Conservation (phyloP, 1,140 invertebrate species). For the Drosophila chauvacae region DNA sequence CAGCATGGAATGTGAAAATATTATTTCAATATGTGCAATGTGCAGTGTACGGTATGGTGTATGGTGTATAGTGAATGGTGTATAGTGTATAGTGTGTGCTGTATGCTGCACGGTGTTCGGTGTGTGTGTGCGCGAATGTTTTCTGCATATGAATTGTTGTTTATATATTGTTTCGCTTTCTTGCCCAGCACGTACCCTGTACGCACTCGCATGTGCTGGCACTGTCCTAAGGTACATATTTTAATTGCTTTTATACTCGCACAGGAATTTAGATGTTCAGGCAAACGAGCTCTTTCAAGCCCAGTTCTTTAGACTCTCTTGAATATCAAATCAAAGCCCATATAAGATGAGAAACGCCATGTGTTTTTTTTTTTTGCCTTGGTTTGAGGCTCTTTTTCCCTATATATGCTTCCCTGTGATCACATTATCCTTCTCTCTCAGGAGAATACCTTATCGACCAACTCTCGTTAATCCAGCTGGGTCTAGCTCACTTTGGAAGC, state of each 20-base stretch:
- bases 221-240: neutral
- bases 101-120: neutral
- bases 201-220: neutral
- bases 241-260: neutral
- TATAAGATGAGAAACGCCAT: neutral
- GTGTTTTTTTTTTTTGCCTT: too few relatives aligned
- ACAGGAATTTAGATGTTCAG: neutral
- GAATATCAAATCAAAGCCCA: neutral
- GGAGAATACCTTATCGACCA: neutral
- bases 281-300: neutral
- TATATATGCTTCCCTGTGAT: neutral
- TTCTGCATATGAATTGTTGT: slow-evolving; percentile 48
- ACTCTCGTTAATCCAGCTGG: neutral
- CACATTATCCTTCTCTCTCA: neutral
- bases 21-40: slow-evolving; percentile 52
- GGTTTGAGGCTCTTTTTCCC: too few relatives aligned
- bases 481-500: neutral
- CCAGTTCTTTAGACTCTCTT: neutral
- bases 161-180: slow-evolving; percentile 45
- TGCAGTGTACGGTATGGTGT: slow-evolving; percentile 3
- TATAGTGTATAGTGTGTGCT: neutral
- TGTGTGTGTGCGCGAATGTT: slow-evolving; percentile 32
- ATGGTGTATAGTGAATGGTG: neutral
- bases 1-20: slow-evolving; percentile 62
- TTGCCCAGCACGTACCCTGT: slow-evolving; percentile 8